Percentiles rank a stretch among this genome's conserved stretches.
These are phyloP conservation scores for Holacanthella duospinosa DNA, from an alignment of 2,888 invertebrate species.

Conservation along the genomic window DNA sequence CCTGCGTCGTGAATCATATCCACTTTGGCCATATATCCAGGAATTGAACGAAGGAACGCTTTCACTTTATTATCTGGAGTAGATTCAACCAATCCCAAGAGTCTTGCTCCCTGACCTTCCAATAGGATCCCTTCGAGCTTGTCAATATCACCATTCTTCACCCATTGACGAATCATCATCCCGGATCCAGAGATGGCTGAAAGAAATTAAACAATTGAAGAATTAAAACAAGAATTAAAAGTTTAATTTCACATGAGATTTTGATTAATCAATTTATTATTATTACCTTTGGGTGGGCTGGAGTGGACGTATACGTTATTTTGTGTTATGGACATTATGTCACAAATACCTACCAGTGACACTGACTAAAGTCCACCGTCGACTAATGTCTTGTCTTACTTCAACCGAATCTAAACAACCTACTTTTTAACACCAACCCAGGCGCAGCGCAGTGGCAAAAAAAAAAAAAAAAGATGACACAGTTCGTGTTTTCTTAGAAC, in stretches of 20 bases:
- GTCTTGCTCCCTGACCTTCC: conserved; percentile 55
- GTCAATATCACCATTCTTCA: conserved; percentile 53
- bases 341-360: no score
- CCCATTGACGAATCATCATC: conserved; percentile 47
- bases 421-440: no score
- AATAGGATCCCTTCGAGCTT: conserved; percentile 56
- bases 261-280: not conserved
- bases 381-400: no score
- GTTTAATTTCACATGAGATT: not conserved
- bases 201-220: conserved; percentile 8
- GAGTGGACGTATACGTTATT: conserved; percentile 50
- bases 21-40: conserved; percentile 61
- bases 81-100: conserved; percentile 51
- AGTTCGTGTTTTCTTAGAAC: no score
- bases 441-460: no score
- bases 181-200: conserved; percentile 30
- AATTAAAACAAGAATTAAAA: not conserved
- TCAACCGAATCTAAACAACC: no score
- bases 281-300: conserved; percentile 55
- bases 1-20: conserved; percentile 65
- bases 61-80: conserved; percentile 53
- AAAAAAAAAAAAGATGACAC: no score
- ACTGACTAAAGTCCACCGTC: no score
- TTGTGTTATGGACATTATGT: conserved; percentile 20
- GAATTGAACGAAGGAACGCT: conserved; percentile 58